Percentiles rank a stretch among this genome's conserved stretches.
Evolutionary conservation across 2,797 vertebrate species (phyloP).

Genomic region (Xenentodon cancila): DNA sequence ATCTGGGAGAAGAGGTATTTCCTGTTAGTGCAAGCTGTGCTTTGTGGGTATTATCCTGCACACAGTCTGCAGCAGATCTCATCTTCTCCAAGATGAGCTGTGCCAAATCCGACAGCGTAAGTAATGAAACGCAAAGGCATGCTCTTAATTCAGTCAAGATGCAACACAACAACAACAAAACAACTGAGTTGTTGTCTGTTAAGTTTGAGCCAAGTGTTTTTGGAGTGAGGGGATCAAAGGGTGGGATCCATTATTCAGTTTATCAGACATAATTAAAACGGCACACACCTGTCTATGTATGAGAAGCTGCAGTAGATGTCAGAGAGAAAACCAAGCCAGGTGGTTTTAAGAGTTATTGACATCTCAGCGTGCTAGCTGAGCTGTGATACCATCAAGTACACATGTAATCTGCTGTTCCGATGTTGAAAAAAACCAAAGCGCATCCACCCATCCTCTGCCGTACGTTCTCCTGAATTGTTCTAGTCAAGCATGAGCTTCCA

Average conservation of each 20-base stretch:
- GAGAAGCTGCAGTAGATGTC: too few species aligned
- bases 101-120: slow-evolving; percentile 38
- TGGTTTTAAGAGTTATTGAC: too few species aligned
- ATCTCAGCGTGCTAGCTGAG: too few species aligned
- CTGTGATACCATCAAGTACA: too few species aligned
- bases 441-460: too few species aligned
- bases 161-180: slow-evolving; percentile 45
- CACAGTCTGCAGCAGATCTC: slow-evolving; percentile 36
- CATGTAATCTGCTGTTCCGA: too few species aligned
- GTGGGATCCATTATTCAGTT: neutral
- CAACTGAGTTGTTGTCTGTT: slow-evolving; percentile 46
- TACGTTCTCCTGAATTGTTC: too few species aligned
- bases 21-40: slow-evolving; percentile 56
- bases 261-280: neutral
- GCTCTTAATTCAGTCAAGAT: slow-evolving; percentile 52
- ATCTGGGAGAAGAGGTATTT: slow-evolving; percentile 69
- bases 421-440: too few species aligned
- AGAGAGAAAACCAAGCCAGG: too few species aligned
- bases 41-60: slow-evolving; percentile 49
- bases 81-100: slow-evolving; percentile 32
- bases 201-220: neutral
- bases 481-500: too few species aligned
- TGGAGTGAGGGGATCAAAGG: slow-evolving; percentile 14
- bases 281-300: neutral
- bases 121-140: slow-evolving; percentile 56